Conservation (phyloP, 2,797 vertebrate species). For the Scyliorhinus canicula region DNA sequence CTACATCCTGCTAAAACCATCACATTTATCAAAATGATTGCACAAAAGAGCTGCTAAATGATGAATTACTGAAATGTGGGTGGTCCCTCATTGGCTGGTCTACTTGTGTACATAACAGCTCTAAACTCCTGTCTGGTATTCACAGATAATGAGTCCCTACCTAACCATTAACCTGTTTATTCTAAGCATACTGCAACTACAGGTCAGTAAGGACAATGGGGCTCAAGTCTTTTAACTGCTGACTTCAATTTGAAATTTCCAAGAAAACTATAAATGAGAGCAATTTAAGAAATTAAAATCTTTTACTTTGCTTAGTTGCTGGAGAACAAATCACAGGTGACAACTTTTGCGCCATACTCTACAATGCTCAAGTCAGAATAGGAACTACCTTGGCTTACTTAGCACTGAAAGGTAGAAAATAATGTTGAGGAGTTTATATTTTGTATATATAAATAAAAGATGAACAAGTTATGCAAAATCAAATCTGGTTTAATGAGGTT, state of each 20-base stretch:
- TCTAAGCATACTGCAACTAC: not conserved
- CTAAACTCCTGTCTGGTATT: constrained; percentile 1
- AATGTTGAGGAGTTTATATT: not conserved
- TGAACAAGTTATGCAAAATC: constrained; percentile 12
- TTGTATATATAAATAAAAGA: constrained; percentile 23
- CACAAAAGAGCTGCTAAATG: constrained; percentile 32
- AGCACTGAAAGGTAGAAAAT: not conserved
- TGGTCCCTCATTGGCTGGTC: constrained; percentile 13
- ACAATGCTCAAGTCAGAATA: not conserved
- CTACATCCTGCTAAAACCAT: constrained; percentile 25
- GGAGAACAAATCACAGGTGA: not conserved
- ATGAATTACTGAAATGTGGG: constrained; percentile 28
- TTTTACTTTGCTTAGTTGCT: not conserved
- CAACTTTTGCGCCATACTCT: not conserved
- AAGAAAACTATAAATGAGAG: not conserved
- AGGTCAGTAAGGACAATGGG: not conserved
- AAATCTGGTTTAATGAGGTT: constrained; percentile 23
- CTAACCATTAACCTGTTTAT: constrained; percentile 17
- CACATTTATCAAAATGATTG: constrained; percentile 36
- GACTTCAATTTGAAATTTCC: not conserved
- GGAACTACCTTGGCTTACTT: not conserved
- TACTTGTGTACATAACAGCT: not conserved
- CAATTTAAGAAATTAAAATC: not conserved
- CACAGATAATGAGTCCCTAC: constrained; percentile 15
- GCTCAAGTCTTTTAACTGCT: not conserved